These are phyloP conservation scores for Alectoris magna DNA, from an alignment of 2,797 vertebrate species.

Conservation along the genomic window DNA sequence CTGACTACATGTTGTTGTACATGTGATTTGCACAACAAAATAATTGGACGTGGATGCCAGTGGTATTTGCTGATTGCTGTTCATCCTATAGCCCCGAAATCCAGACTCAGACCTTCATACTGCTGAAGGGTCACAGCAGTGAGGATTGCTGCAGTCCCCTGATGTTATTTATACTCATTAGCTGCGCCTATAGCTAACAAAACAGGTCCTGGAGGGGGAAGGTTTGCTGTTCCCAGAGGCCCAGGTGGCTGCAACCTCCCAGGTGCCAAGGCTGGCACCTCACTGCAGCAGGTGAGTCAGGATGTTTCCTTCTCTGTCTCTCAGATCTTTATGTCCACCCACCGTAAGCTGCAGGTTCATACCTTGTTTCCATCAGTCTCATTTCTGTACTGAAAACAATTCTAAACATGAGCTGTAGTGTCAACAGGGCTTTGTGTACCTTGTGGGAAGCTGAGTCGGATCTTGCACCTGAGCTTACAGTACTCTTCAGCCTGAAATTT, in stretches of 20 bases:
- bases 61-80: neutral
- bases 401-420: neutral
- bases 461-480: accelerated
- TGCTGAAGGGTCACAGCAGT: neutral
- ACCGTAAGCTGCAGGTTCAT: neutral
- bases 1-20: accelerated
- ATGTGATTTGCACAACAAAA: neutral
- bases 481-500: neutral
- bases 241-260: neutral
- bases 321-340: neutral
- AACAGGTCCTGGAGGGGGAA: neutral
- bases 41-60: accelerated
- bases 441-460: neutral
- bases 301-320: neutral
- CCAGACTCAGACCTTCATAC: accelerated
- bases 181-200: neutral
- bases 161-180: neutral
- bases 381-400: neutral
- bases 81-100: neutral
- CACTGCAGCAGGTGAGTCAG: neutral
- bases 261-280: neutral
- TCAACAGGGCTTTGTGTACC: neutral
- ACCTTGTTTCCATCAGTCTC: neutral
- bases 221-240: neutral
- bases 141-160: neutral